Base-by-base conservation (phyloP, 2,888 invertebrate genomes). In the Lasioglossum figueresi region DNA sequence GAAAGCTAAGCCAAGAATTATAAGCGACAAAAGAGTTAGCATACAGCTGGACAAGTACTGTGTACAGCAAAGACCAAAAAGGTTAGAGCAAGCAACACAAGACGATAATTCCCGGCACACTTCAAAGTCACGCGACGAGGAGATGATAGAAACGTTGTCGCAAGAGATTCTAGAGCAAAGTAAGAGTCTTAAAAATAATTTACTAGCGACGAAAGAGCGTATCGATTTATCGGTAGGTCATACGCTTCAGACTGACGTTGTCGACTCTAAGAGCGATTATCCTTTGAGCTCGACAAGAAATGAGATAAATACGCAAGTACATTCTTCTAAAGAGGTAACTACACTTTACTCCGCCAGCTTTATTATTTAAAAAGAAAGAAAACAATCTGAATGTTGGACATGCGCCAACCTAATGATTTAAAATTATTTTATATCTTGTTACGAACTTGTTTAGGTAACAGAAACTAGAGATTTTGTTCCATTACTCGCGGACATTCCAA, bases 121-220 rank as follows among this genome's bases (percentile, higher is more conserved):
- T 34, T 52, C 80, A 3, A 82, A 74, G 43, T 14, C 79, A 16
- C 86, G 85, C 6, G 91, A 91, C 19, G 89, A 93, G 75, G 92
- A 93, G 71, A 88, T 92, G 23, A 91, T 94, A 63, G 91, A 93
- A 66, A 92, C 89, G 81, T 84, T 95, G 73, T 93, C 93, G 0
- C 91, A 93, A 40, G 95, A 95, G 86, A 93, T 95, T 84, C 87
- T 94, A 70, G 94, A 94, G 59, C 94, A 94, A 83, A 94, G 93
- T 84, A 93, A 94, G 89, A 91, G 88, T 66, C 85, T 92, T 19
- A 90, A 92, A 71, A 93, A 91, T 52, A 73, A 75, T 79, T 45
- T 56, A 31, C n/a, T 82, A n/a, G 52, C 45, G 3, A 48, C 72
- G 8, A 88, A 83, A 52, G 83, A 80, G 34, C 68, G 34, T 27